Percentiles rank a stretch among this genome's conserved stretches.
Evolutionary conservation across 2,888 invertebrate species (phyloP).

Genomic region (Ormyrus rosae): DNA sequence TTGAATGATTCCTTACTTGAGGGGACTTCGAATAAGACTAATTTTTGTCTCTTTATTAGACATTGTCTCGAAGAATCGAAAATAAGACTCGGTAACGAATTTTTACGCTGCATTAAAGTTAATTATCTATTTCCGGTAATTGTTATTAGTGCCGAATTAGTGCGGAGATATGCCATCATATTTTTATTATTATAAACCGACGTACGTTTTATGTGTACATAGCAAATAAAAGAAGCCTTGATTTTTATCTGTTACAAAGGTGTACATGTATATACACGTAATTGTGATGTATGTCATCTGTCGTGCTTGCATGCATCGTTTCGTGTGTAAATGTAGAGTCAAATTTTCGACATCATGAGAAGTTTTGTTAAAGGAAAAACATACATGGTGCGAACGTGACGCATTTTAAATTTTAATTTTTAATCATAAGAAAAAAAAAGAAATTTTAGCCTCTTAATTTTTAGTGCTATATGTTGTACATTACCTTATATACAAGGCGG

Average conservation of each 20-base stretch:
- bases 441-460: neutral
- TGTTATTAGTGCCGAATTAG: slow-evolving; percentile 25
- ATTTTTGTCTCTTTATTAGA: slow-evolving; percentile 1
- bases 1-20: neutral
- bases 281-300: slow-evolving; percentile 33
- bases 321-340: slow-evolving; percentile 32
- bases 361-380: slow-evolving; percentile 1
- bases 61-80: slow-evolving; percentile 8
- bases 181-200: slow-evolving; percentile 16
- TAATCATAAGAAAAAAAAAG: slow-evolving; percentile 3
- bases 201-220: slow-evolving; percentile 32
- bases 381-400: too few species aligned
- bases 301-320: slow-evolving; percentile 35
- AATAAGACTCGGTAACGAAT: neutral
- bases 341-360: slow-evolving; percentile 28
- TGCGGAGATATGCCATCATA: slow-evolving; percentile 39
- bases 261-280: slow-evolving; percentile 17
- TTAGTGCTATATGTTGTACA: slow-evolving; percentile 22
- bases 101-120: neutral
- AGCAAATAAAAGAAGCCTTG: slow-evolving; percentile 19
- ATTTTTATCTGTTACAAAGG: slow-evolving; percentile 42
- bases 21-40: slow-evolving; percentile 6
- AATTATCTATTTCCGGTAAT: slow-evolving; percentile 29
- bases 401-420: too few species aligned
- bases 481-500: slow-evolving; percentile 1